Evolutionary conservation across 2,113 vertebrate genomes (phyloP).

Genomic region (Anseranas semipalmata): DNA sequence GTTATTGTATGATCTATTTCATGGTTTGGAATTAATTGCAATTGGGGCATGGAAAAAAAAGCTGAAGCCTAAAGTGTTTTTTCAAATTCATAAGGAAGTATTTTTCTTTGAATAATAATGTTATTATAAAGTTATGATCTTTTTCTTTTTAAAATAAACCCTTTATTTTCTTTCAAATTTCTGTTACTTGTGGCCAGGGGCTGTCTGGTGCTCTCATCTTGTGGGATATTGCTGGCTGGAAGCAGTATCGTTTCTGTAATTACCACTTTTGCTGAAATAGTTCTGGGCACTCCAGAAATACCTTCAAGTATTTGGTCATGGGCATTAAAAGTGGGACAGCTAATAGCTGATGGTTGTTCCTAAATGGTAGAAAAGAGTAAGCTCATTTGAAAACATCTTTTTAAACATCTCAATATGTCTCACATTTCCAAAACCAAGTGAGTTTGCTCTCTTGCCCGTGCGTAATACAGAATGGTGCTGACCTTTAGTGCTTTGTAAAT

Average conservation of each 20-base stretch:
- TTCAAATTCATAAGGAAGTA: constrained; percentile 53
- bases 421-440: not conserved
- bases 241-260: constrained; percentile 48
- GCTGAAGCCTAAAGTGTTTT: constrained; percentile 43
- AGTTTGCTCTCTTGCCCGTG: not conserved
- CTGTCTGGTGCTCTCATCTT: constrained; percentile 67
- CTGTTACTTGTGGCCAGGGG: constrained; percentile 54
- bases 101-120: constrained; percentile 66
- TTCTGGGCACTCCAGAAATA: constrained; percentile 63
- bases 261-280: constrained; percentile 47
- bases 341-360: constrained; percentile 12
- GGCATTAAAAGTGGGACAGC: not conserved
- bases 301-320: constrained; percentile 60
- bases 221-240: constrained; percentile 60
- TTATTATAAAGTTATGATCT: constrained; percentile 52
- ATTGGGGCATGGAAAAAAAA: constrained; percentile 32
- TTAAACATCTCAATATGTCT: not conserved
- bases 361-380: not conserved
- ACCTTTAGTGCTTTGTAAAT: not conserved
- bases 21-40: constrained; percentile 61
- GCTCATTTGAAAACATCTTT: not conserved
- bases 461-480: not conserved
- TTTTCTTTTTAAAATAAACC: constrained; percentile 42
- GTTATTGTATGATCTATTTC: constrained; percentile 32
- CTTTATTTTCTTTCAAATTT: constrained; percentile 63